A percentile compares a stretch with the other conserved stretches of the same genome.
These are phyloP conservation scores for Drosophila fungiperda DNA, from an alignment of 2,888 invertebrate genomes.

Conservation along the genomic window DNA sequence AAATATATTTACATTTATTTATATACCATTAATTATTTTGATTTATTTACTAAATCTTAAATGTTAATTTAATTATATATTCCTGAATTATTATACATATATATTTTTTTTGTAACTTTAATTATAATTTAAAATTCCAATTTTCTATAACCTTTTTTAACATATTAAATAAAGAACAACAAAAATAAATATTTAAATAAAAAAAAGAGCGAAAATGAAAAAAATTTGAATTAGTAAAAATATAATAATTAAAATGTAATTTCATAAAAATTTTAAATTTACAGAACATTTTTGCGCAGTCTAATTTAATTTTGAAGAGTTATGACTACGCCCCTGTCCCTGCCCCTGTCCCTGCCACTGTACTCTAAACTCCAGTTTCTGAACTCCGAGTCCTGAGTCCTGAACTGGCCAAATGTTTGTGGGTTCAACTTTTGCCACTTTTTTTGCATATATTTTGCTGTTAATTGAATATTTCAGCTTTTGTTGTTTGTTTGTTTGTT, in stretches of 20 bases:
- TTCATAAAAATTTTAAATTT: not conserved
- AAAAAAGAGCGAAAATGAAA: not conserved
- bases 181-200: not conserved
- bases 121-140: not conserved
- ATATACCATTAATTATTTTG: too few relatives aligned
- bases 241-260: not conserved
- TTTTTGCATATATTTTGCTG: slow-evolving; percentile 53
- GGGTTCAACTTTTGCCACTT: slow-evolving; percentile 30
- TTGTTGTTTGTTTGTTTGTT: slow-evolving; percentile 8
- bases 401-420: slow-evolving; percentile 13
- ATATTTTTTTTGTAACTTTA: not conserved
- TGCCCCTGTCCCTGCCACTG: too few relatives aligned
- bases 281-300: not conserved
- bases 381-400: not conserved
- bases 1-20: too few relatives aligned
- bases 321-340: not conserved
- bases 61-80: too few relatives aligned
- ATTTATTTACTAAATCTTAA: not conserved
- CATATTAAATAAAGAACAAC: rapidly evolving
- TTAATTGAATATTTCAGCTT: slow-evolving; percentile 54
- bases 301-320: not conserved
- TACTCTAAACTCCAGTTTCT: not conserved
- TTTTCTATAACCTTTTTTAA: not conserved
- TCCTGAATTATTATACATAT: too few relatives aligned
- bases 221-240: not conserved